These are phyloP conservation scores for Orycteropus afer DNA, from an alignment of 2,113 vertebrate species.

Conservation along the genomic window DNA sequence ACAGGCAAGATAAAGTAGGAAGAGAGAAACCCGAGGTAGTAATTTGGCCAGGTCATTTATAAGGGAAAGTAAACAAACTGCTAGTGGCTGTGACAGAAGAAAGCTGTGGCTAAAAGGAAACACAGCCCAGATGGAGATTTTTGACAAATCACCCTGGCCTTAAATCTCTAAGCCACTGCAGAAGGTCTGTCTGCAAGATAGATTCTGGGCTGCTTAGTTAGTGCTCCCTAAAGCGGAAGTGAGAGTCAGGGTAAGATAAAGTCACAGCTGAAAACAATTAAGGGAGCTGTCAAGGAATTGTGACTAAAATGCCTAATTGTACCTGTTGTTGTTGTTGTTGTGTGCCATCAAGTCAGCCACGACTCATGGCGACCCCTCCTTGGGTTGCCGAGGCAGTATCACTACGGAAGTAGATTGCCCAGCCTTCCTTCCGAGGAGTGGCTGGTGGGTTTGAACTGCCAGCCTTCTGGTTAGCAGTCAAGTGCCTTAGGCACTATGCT, in stretches of 20 bases:
- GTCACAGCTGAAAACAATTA: slow-evolving; percentile 30
- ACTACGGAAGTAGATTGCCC: no score
- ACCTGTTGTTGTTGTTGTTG: no score
- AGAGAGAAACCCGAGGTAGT: background rate
- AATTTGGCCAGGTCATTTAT: slow-evolving; percentile 37
- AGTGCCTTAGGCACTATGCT: no score
- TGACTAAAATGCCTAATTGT: slow-evolving; percentile 64
- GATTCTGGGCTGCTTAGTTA: background rate
- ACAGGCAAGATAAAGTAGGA: slow-evolving; percentile 53
- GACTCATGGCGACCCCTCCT: no score
- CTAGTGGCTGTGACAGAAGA: background rate
- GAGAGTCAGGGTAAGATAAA: slow-evolving; percentile 34
- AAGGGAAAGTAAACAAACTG: slow-evolving; percentile 23
- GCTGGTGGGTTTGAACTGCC: no score
- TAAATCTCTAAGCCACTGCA: slow-evolving; percentile 34
- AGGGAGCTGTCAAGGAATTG: background rate
- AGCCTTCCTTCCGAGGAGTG: no score
- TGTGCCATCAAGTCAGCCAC: no score
- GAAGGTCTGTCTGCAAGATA: slow-evolving; percentile 2
- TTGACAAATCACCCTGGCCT: slow-evolving; percentile 27
- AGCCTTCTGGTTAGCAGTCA: no score
- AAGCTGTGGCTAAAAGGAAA: background rate
- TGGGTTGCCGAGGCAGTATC: no score
- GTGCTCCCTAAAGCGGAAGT: slow-evolving; percentile 23
- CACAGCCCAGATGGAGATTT: background rate